Conservation (phyloP, 2,113 vertebrate species). For the Catharus bicknelli region DNA sequence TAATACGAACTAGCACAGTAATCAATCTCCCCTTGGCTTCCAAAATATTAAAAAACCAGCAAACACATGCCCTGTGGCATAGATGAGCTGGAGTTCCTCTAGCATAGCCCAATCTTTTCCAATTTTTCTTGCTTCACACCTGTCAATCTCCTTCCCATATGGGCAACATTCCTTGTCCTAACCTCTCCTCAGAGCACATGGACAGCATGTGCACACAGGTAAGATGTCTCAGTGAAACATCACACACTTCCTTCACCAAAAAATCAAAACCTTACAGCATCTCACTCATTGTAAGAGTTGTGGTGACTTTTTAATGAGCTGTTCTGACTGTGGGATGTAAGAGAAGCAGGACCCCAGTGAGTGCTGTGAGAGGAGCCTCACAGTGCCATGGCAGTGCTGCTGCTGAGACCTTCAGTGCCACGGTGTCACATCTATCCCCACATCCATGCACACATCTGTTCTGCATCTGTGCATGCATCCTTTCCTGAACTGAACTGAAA, state of each 20-base stretch:
- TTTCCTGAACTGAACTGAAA: not conserved
- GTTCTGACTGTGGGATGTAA: not conserved
- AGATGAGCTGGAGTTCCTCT: not conserved
- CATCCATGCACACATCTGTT: not conserved
- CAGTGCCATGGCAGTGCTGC: not conserved
- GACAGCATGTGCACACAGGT: fast-evolving
- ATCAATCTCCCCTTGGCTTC: not conserved
- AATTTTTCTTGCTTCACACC: not conserved
- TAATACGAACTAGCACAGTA: too few species aligned
- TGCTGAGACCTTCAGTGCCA: not conserved
- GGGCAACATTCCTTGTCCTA: not conserved
- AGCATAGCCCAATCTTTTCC: not conserved
- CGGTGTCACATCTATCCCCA: not conserved
- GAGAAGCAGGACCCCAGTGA: not conserved
- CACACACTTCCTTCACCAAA: not conserved
- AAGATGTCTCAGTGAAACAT: not conserved
- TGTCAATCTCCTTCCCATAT: not conserved
- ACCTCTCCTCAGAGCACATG: not conserved
- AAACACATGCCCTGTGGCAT: not conserved
- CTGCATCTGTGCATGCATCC: not conserved
- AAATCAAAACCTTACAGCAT: not conserved
- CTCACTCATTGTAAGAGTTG: not conserved
- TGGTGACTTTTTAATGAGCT: not conserved
- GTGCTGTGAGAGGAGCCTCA: not conserved
- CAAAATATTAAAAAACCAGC: not conserved